These are phyloP conservation scores for Macrostomum cliftonense DNA, from an alignment of 2,888 invertebrate species.

Conservation along the genomic window DNA sequence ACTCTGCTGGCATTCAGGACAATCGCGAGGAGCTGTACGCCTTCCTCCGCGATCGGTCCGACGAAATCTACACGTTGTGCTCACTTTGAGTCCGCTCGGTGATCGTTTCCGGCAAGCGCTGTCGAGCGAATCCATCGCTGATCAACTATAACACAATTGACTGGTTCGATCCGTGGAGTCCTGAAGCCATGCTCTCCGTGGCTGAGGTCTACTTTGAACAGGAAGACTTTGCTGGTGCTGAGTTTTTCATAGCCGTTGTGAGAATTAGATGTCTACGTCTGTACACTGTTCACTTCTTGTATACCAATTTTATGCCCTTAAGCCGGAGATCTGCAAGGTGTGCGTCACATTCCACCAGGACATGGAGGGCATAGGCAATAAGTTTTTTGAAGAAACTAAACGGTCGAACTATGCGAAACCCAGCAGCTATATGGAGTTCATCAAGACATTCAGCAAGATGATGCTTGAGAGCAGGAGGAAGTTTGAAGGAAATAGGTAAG, in stretches of 20 bases:
- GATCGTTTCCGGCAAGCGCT: slow-evolving; percentile 31
- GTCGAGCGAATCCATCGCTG: slow-evolving; percentile 35
- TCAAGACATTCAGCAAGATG: slow-evolving; percentile 29
- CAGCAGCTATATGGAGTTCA: slow-evolving; percentile 34
- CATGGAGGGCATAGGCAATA: slow-evolving; percentile 18
- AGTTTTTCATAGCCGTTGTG: neutral
- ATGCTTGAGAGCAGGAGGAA: slow-evolving; percentile 25
- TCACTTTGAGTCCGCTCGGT: slow-evolving; percentile 35
- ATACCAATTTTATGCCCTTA: slow-evolving; percentile 17
- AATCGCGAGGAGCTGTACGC: slow-evolving; percentile 27
- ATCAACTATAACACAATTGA: slow-evolving; percentile 38
- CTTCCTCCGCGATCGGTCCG: slow-evolving; percentile 32
- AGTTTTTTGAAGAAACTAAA: slow-evolving; percentile 30
- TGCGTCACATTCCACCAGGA: slow-evolving; percentile 31
- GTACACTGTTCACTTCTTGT: too few species aligned
- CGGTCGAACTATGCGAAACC: slow-evolving; percentile 33
- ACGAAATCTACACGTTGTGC: slow-evolving; percentile 30
- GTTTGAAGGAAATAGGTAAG: slow-evolving; percentile 23
- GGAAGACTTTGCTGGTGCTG: slow-evolving; percentile 25
- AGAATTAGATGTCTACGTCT: too few species aligned
- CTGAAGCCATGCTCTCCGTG: slow-evolving; percentile 32
- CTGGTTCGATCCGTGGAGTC: slow-evolving; percentile 36
- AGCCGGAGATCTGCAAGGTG: slow-evolving; percentile 22
- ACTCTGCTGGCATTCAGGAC: slow-evolving; percentile 28
- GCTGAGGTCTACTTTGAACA: slow-evolving; percentile 32